Conservation (phyloP, 1,140 invertebrate species). For the Drosophila fuyamai region DNA sequence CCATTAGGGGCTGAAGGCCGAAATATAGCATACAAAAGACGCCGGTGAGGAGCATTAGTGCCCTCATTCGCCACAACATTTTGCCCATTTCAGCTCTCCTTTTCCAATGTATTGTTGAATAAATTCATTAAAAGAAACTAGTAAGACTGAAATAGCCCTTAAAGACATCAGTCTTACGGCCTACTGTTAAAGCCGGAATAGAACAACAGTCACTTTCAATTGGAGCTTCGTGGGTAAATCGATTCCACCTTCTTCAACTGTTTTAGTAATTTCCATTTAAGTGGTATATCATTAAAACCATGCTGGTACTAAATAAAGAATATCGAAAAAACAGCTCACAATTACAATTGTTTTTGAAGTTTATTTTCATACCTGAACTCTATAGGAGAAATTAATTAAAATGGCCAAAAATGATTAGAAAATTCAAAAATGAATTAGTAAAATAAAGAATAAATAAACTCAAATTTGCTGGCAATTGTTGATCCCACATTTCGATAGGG, state of each 20-base stretch:
- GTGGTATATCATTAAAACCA: conserved; percentile 34
- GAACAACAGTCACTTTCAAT: background rate
- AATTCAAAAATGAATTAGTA: conserved; percentile 47
- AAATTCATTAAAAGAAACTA: background rate
- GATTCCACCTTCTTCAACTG: background rate
- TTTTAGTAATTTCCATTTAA: conserved; percentile 5
- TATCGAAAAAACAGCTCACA: conserved; percentile 1
- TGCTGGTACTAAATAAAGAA: conserved; percentile 42
- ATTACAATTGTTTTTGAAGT: conserved; percentile 14
- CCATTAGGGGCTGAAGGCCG: conserved; percentile 1
- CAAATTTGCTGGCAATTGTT: conserved; percentile 45
- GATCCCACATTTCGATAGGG: conserved; percentile 62
- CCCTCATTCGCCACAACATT: conserved; percentile 7
- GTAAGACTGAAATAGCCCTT: too few species aligned
- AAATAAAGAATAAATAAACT: conserved; percentile 42
- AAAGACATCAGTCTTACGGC: background rate
- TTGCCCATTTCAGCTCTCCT: background rate
- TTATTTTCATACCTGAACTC: conserved; percentile 3
- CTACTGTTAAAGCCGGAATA: background rate
- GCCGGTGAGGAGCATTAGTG: conserved; percentile 8
- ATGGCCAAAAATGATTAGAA: conserved; percentile 46
- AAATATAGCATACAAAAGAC: conserved; percentile 21
- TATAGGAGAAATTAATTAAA: conserved; percentile 67
- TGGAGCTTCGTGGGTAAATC: too few species aligned
- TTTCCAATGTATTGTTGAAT: too few species aligned